Base-by-base conservation (phyloP, 2,113 vertebrate species). In the Eubucco bourcierii region DNA sequence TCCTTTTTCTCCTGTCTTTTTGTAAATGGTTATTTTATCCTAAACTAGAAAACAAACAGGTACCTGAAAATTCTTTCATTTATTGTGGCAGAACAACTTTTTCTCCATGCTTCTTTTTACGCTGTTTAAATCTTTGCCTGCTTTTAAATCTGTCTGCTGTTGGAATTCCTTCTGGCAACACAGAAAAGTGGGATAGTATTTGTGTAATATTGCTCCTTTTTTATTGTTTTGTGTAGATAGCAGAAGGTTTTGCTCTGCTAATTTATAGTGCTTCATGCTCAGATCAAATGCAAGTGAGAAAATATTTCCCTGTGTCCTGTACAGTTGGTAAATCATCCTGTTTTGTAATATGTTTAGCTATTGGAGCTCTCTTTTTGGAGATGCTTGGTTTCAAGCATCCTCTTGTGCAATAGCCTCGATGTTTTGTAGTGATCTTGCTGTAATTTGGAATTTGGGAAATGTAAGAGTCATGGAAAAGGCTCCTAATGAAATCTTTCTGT, bases 391-490 rank as follows among this genome's bases (percentile, higher is more conserved):
- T 91, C 90, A 83, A 39, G 81, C 67, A 47, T 47, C 12, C 92
- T 95, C 84, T 96, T 97, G 88, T 92, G 86, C 90, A 95, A 84
- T 34, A 94, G 79, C 85, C 77, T 88, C 37, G 63, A 74, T 29
- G 50, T 88, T 93, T 89, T 66, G 46, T 56, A 71, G 84, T 25
- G 34, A 78, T 80, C 90, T 93, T 94, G 82, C 80, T 83, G 87
- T 82, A 65, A 56, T 81, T 52, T 89, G 91, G 87, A 84, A 74
- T 95, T 95, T 97, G 71, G 93, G 88, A 94, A 97, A 94, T 89
- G 44, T 29, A 31, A 74, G 88, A 56, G 76, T 92, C 93, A 60
- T 84, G 90, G 88, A 95, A 93, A 60, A 86, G 95, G 68, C 47
- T 93, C 65, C 63, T 82, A 56, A 65, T 87, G 77, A 88, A 89